Conservation (phyloP, 2,113 vertebrate species). For the Dryoscopus gambensis region DNA sequence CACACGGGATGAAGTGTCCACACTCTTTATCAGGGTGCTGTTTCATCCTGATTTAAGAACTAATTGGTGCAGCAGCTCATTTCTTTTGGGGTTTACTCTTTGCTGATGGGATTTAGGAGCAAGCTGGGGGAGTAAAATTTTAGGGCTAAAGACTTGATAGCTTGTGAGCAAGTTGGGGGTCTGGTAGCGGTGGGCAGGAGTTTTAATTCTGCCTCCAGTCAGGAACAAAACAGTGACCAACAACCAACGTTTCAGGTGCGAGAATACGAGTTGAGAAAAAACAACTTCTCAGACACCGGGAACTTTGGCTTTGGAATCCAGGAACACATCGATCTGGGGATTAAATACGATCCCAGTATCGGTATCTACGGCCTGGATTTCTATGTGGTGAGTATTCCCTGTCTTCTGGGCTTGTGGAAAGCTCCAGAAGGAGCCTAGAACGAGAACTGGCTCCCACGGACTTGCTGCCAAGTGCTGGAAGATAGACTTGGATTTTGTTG, state of each 20-base stretch:
- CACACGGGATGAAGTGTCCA: fast-evolving
- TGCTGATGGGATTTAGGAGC: background rate
- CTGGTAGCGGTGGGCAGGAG: background rate
- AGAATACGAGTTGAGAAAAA: conserved; percentile 95
- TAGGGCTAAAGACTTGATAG: background rate
- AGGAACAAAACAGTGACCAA: background rate
- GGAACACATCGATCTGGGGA: conserved; percentile 97
- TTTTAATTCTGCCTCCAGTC: background rate
- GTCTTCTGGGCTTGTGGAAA: background rate
- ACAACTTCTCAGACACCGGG: conserved; percentile 97
- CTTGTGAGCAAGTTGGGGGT: fast-evolving
- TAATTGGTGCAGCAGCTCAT: too few species aligned
- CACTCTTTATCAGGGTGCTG: fast-evolving
- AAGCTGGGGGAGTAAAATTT: background rate
- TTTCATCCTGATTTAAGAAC: background rate
- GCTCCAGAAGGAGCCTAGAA: background rate
- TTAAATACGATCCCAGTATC: conserved; percentile 98
- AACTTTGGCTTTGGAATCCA: conserved; percentile 99
- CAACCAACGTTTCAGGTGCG: conserved; percentile 78
- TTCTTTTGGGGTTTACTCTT: background rate
- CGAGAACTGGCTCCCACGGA: fast-evolving
- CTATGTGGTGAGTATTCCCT: conserved; percentile 85
- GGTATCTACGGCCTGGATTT: conserved; percentile 99
- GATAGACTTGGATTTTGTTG: background rate
- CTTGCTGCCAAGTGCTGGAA: background rate